Base-by-base conservation (phyloP, 1,140 invertebrate genomes). In the Pantala flavescens region DNA sequence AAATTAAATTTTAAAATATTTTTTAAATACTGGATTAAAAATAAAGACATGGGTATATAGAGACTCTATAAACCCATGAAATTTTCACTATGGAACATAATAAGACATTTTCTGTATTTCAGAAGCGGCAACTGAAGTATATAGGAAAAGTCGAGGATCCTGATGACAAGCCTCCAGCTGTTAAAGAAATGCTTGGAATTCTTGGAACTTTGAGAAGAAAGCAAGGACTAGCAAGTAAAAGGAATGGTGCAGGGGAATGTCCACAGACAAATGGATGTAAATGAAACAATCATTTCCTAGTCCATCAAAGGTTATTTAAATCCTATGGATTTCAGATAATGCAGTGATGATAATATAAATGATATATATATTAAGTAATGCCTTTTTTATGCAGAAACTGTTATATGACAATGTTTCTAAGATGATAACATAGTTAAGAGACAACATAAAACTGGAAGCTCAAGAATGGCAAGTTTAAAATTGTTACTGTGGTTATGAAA, bases 121-220 rank as follows among this genome's bases (percentile, higher is more conserved):
- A 63, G 49, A 63, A 63, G n/a, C 14, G n/a, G n/a, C 49, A 21
- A 63, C 12, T 21, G 12, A 63, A 83, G 71, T 63, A 63, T 12
- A 63, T 63, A 7, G 49, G 49, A 3, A 82, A 84, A 75, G 78
- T 84, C 42, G 86, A 88, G 78, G 84, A 86, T 76, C 80, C 84
- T 36, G 28, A 36, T 12, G 49, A 63, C n/a, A 16, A 63, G n/a
- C 88, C 89, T 0, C 87, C 89, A 23, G 89, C 89, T 5, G 87
- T 91, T 1, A 88, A 87, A 74, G 90, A 91, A 80, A 88, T 91
- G 87, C 83, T 90, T 36, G 89, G 87, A 78, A 90, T 91, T 74
- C 83, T 91, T 19, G 89, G 89, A 14, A 91, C 89, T 5, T 84
- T 91, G 80, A 82, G 88, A 77, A 83, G 89, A 77, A 82, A 87